Conservation (phyloP, 2,113 vertebrate genomes). For the Eulacestoma nigropectus region DNA sequence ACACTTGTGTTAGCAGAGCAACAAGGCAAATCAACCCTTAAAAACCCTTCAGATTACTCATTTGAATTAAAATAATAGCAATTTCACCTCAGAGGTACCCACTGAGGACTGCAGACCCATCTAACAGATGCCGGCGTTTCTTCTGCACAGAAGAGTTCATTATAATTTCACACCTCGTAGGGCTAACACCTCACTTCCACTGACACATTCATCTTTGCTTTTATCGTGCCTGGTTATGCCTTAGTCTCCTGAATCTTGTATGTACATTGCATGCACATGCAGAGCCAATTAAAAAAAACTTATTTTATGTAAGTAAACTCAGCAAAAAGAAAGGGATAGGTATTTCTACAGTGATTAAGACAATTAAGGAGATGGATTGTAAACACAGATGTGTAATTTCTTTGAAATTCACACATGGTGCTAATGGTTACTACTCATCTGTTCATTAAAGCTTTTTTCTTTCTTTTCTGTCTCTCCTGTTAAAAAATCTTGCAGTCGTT, state of each 20-base stretch:
- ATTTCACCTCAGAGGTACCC: neutral
- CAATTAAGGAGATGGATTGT: neutral
- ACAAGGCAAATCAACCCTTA: neutral
- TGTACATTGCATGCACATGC: neutral
- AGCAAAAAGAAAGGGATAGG: neutral
- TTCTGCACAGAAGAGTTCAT: neutral
- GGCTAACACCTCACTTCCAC: neutral
- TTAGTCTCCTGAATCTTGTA: neutral
- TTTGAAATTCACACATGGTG: neutral
- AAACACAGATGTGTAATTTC: neutral
- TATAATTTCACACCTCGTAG: neutral
- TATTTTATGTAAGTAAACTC: neutral
- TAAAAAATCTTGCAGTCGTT: conserved; percentile 74
- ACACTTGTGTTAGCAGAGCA: neutral
- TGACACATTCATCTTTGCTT: neutral
- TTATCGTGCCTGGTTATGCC: neutral
- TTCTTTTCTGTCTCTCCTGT: conserved; percentile 4
- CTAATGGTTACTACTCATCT: neutral
- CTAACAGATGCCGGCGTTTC: neutral
- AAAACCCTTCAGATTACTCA: neutral
- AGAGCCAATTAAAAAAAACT: neutral
- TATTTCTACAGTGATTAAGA: neutral
- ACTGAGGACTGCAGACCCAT: neutral
- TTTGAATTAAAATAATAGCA: neutral
- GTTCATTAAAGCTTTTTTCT: neutral